phyloP scores from a whole-genome alignment of 2,113 vertebrate genomes.

The Elaphurus davidianus region DNA sequence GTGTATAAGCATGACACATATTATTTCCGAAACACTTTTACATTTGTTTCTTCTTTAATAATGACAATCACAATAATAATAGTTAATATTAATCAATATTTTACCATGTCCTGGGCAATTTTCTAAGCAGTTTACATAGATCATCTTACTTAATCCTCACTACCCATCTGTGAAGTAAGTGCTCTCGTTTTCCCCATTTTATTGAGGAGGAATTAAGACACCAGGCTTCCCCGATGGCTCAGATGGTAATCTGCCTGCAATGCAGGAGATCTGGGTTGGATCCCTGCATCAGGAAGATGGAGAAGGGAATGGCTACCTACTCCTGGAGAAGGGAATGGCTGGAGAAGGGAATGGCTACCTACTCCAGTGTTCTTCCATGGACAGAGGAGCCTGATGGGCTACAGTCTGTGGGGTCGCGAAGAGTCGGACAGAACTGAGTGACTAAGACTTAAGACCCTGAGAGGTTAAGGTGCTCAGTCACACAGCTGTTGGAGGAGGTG shows the following conservation, averaged over 20 bases:
- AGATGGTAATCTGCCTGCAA: not conserved
- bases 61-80: not conserved
- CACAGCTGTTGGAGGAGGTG: not conserved
- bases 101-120: not conserved
- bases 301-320: not conserved
- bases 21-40: not conserved
- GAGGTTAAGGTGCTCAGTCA: not conserved
- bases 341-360: not conserved
- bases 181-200: not conserved
- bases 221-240: not conserved
- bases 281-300: not conserved
- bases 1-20: not conserved
- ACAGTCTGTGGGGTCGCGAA: not conserved
- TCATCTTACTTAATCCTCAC: not conserved
- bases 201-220: not conserved
- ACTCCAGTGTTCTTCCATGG: not conserved
- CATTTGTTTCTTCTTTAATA: not conserved
- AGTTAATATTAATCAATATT: not conserved
- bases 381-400: not conserved
- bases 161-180: not conserved
- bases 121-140: not conserved
- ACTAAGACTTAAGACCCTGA: not conserved
- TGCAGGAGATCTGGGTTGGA: not conserved
- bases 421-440: not conserved
- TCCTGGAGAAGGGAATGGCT: not conserved